phyloP scores from a whole-genome alignment of 1,140 invertebrate species.

The Brachionus manjavacas region DNA sequence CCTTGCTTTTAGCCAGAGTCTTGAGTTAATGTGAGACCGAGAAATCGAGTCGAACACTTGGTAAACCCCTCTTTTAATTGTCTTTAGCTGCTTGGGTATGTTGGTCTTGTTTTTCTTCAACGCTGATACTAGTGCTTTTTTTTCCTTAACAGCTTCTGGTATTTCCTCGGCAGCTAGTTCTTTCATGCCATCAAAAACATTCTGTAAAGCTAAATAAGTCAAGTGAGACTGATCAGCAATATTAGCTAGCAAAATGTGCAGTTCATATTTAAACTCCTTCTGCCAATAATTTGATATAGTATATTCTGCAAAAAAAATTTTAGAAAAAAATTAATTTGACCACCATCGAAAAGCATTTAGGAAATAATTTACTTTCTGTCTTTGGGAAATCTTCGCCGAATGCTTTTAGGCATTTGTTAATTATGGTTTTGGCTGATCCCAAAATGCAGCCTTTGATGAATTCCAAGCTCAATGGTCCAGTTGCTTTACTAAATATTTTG shows the following conservation, averaged over 20 bases:
- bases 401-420: background rate
- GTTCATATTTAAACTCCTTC: conserved; percentile 29
- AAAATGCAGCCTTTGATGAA: conserved; percentile 35
- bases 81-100: background rate
- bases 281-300: background rate
- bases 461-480: background rate
- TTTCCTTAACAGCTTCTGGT: background rate
- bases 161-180: background rate
- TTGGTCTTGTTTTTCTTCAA: background rate
- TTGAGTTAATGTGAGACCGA: background rate
- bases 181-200: conserved; percentile 25
- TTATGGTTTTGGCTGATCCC: background rate
- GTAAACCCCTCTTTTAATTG: background rate
- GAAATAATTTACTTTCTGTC: background rate
- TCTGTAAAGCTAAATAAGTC: background rate
- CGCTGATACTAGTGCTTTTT: conserved; percentile 13
- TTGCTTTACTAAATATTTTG: background rate
- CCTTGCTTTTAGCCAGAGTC: conserved; percentile 16
- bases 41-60: conserved; percentile 14
- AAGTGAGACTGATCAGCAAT: conserved; percentile 27
- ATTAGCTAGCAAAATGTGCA: background rate
- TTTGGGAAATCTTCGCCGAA: conserved; percentile 32
- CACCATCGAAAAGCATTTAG: background rate
- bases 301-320: background rate
- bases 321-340: background rate